Evolutionary conservation across 1,140 invertebrate genomes (phyloP).

Genomic region (Apis mellifera): DNA sequence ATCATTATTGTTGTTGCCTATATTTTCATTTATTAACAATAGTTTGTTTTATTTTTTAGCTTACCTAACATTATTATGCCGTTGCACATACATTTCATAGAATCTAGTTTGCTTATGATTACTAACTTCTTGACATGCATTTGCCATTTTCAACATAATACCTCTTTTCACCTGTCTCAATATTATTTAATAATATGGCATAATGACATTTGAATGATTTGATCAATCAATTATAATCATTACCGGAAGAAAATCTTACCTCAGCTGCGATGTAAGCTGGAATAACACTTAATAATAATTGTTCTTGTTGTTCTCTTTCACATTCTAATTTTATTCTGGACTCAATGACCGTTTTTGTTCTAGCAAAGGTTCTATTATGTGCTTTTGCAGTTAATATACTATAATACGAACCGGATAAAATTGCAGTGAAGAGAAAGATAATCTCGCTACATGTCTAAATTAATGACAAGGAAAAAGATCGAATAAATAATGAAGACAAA

Average conservation of each 20-base stretch:
- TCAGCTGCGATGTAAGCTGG: constrained; percentile 96
- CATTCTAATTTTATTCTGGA: constrained; percentile 95
- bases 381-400: constrained; percentile 92
- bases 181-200: neutral
- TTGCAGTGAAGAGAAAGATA: constrained; percentile 88
- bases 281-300: constrained; percentile 94
- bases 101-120: constrained; percentile 90
- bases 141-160: constrained; percentile 96
- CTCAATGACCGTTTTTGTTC: constrained; percentile 94
- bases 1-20: neutral
- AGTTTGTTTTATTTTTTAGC: constrained; percentile 1
- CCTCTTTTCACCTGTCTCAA: constrained; percentile 90
- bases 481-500: neutral
- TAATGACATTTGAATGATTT: neutral
- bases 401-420: constrained; percentile 92
- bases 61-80: constrained; percentile 97
- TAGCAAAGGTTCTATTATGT: constrained; percentile 92
- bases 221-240: neutral
- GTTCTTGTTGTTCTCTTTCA: constrained; percentile 95
- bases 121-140: constrained; percentile 89
- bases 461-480: neutral
- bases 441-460: constrained; percentile 88
- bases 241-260: constrained; percentile 81
- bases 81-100: constrained; percentile 98
- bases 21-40: neutral